A percentile compares a stretch with the other conserved stretches of the same genome.
These are phyloP conservation scores for Andrena bicolor DNA, from an alignment of 2,888 invertebrate genomes.

Conservation along the genomic window DNA sequence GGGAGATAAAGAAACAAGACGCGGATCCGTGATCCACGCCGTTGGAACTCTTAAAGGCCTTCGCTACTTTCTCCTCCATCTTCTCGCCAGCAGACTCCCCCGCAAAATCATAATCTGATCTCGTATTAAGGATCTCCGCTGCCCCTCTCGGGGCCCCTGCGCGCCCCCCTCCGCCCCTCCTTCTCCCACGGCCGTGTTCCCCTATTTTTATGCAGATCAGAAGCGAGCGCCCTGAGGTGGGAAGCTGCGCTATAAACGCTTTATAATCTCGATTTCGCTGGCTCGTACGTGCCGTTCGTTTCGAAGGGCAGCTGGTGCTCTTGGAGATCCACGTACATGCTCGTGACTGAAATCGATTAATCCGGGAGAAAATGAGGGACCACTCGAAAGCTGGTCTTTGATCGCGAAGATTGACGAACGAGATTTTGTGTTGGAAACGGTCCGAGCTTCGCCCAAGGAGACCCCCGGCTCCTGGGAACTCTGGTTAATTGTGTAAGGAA, in stretches of 20 bases:
- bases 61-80: conserved; percentile 61
- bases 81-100: conserved; percentile 75
- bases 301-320: conserved; percentile 79
- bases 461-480: conserved; percentile 28
- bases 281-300: conserved; percentile 73
- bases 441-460: conserved; percentile 16
- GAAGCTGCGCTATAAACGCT: conserved; percentile 82
- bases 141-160: conserved; percentile 46
- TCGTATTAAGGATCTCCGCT: conserved; percentile 82
- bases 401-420: conserved; percentile 66
- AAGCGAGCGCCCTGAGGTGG: conserved; percentile 82
- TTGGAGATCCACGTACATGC: conserved; percentile 62
- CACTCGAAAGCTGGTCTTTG: conserved; percentile 56
- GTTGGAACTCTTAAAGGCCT: conserved; percentile 73
- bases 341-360: conserved; percentile 73
- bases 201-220: conserved; percentile 84
- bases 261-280: conserved; percentile 81
- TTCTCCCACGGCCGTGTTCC: conserved; percentile 60
- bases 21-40: conserved; percentile 65
- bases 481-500: background rate
- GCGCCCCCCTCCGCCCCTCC: conserved; percentile 32
- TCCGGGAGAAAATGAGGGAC: conserved; percentile 65
- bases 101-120: conserved; percentile 83
- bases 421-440: conserved; percentile 42
- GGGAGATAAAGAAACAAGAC: conserved; percentile 58